Evolutionary conservation across 2,888 invertebrate genomes (phyloP).

Genomic region (Xanthia icteritia): DNA sequence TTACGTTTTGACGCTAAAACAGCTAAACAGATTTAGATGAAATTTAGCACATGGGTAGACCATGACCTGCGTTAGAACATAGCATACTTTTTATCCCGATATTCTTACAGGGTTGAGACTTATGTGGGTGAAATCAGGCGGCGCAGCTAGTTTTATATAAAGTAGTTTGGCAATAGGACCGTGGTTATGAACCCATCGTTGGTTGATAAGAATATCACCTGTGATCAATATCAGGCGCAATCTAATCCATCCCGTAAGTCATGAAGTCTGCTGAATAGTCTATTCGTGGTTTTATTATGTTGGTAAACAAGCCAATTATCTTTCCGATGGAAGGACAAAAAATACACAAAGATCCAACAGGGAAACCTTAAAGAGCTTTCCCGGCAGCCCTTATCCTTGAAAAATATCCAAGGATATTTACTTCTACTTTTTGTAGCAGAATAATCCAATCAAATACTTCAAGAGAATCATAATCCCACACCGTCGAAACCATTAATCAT

Average conservation of each 20-base stretch:
- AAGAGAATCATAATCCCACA: background rate
- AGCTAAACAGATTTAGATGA: no score
- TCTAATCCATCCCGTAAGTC: background rate
- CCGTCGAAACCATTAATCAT: conserved; percentile 24
- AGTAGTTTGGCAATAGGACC: background rate
- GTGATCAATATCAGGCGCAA: background rate
- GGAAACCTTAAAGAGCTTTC: background rate
- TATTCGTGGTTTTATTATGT: background rate
- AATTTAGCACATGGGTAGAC: no score
- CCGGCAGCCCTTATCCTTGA: background rate
- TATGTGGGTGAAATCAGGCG: no score
- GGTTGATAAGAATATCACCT: background rate
- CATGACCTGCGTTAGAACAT: no score
- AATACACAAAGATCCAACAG: background rate
- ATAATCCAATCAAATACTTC: background rate
- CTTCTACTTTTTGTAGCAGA: background rate
- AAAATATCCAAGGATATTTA: background rate
- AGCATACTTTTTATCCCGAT: no score
- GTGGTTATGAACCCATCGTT: background rate
- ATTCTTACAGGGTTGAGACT: no score
- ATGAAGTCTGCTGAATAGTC: background rate
- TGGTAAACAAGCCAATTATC: background rate
- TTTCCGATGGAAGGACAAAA: background rate
- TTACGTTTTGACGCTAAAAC: no score
- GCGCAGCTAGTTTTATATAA: background rate